phyloP scores from a whole-genome alignment of 2,797 vertebrate species.

The Pteropus rufus region DNA sequence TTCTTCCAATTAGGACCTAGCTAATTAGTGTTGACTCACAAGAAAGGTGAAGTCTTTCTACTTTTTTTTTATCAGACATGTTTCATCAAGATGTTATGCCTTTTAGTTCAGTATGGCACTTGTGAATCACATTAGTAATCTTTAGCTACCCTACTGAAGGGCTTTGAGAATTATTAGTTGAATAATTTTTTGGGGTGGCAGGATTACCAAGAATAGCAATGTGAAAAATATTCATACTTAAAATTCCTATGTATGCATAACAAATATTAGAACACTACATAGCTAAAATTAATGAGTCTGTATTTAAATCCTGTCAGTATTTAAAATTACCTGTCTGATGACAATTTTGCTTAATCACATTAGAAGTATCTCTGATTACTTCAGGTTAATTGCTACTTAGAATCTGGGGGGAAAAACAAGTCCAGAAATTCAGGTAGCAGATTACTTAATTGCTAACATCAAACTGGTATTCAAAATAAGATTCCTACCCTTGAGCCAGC shows the following conservation, averaged over 20 bases:
- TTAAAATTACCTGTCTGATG: constrained; percentile 36
- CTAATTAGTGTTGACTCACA: not conserved
- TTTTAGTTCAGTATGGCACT: not conserved
- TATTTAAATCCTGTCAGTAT: constrained; percentile 50
- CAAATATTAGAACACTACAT: constrained; percentile 29
- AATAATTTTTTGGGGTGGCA: not conserved
- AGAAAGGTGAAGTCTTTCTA: not conserved
- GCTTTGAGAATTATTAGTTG: not conserved
- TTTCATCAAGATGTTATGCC: not conserved
- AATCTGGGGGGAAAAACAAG: not conserved
- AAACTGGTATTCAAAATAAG: not conserved
- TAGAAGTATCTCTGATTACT: constrained; percentile 57
- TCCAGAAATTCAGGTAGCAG: constrained; percentile 9
- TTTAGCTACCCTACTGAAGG: not conserved
- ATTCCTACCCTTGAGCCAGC: not conserved
- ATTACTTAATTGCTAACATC: constrained; percentile 44
- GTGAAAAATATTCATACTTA: constrained; percentile 41
- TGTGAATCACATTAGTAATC: not conserved
- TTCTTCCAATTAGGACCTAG: too few species aligned
- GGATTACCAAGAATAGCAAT: not conserved
- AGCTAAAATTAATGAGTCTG: constrained; percentile 62
- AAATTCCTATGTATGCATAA: constrained; percentile 37
- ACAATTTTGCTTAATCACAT: constrained; percentile 66
- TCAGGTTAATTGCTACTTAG: constrained; percentile 58
- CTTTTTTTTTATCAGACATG: not conserved